Base-by-base conservation (phyloP, 2,888 invertebrate genomes). In the Papilio gigon region DNA sequence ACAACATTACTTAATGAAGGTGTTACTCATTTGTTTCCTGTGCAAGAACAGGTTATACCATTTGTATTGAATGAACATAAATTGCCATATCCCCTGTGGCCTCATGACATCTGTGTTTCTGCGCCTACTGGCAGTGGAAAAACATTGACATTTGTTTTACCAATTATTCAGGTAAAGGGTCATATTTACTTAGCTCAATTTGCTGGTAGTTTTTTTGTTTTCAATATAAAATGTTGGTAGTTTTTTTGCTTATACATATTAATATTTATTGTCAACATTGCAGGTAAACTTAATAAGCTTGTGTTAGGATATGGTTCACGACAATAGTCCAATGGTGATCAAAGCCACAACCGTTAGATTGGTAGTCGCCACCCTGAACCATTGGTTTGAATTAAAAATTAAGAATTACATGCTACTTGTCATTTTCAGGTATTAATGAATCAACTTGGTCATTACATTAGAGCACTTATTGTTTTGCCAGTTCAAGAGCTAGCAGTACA, bases 121-220 rank as follows among this genome's bases (percentile, higher is more conserved):
- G 98, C 99, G 20, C 98, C 99, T 0, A 99, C 99, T 1, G 99
- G 98, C 20, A 98, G 98, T 92, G 99, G 99, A 22, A 99, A 99
- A 92, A 99, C 99, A 1, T 88, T 99, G 69, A 96, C 98, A 3
- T 99, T 97, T 93, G 97, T 97, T 60, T 88, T 99, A 71, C 99
- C 99, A 8, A 95, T 99, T 59, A 90, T 99, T 42, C 97, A 98
- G 90, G 93, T 95, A 83, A 73, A 66, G n/a, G n/a, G n/a, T n/a
- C n/a, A n/a, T n/a, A n/a, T n/a, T n/a, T n/a, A n/a, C n/a, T n/a
- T n/a, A n/a, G n/a, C n/a, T n/a, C n/a, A n/a, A n/a, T n/a, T n/a
- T n/a, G n/a, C n/a, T n/a, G n/a, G n/a, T n/a, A n/a, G n/a, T n/a
- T n/a, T n/a, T n/a, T n/a, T n/a, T n/a, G n/a, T n/a, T n/a, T n/a